phyloP scores from a whole-genome alignment of 2,113 vertebrate species.

The Stercorarius parasiticus region DNA sequence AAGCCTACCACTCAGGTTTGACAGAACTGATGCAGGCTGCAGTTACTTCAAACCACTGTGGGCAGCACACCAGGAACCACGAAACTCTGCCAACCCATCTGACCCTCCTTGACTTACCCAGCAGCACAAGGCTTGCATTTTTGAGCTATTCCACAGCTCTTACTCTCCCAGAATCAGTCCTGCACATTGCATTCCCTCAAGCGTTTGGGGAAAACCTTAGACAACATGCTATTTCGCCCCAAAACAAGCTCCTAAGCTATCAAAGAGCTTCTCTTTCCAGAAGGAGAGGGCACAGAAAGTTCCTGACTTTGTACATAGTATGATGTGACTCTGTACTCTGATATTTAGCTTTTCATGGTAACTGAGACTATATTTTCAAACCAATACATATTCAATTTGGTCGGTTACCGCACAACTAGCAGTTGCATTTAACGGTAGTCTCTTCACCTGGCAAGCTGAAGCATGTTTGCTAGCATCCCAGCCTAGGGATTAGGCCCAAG shows the following conservation, averaged over 20 bases:
- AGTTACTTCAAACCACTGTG: background rate
- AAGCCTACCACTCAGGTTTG: background rate
- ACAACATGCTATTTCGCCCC: background rate
- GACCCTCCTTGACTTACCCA: background rate
- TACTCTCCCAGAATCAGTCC: background rate
- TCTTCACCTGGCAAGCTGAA: background rate
- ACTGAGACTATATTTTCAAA: background rate
- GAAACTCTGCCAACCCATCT: background rate
- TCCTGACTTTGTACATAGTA: background rate
- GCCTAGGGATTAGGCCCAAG: background rate
- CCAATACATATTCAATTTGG: background rate
- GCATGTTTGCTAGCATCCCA: background rate
- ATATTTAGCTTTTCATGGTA: background rate
- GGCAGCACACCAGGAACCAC: background rate
- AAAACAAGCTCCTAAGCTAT: background rate
- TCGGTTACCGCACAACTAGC: background rate
- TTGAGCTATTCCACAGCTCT: background rate
- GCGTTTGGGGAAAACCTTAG: fast-evolving
- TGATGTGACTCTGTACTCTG: background rate
- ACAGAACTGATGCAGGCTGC: background rate
- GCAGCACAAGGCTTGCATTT: background rate
- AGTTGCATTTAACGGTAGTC: background rate
- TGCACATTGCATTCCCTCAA: background rate
- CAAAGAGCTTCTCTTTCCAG: background rate
- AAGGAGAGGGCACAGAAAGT: background rate